These are phyloP conservation scores for Botrylloides violaceus DNA, from an alignment of 23 tunicate genomes.

Conservation along the genomic window DNA sequence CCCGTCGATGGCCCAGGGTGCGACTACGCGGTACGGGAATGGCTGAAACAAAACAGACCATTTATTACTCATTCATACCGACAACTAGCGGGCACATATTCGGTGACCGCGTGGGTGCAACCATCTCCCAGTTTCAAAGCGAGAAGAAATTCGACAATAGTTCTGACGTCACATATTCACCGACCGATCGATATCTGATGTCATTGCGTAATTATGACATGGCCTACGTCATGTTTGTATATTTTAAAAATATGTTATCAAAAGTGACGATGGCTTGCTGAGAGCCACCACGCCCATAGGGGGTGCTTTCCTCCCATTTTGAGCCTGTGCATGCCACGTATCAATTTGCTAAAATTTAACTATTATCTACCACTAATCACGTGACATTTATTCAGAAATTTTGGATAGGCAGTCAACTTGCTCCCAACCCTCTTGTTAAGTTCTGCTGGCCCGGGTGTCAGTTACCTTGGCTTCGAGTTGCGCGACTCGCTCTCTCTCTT, in stretches of 20 bases:
- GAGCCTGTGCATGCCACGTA: not conserved
- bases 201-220: no score
- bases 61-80: not conserved
- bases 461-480: conserved; percentile 78
- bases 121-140: no score
- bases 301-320: not conserved
- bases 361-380: not conserved
- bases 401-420: not conserved
- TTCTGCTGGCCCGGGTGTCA: no score
- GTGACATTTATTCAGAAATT: not conserved
- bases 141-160: no score
- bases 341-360: not conserved
- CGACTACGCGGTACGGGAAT: conserved; percentile 74
- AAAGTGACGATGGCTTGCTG: no score
- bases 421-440: no score
- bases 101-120: not conserved
- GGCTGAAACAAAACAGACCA: conserved; percentile 50
- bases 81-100: not conserved
- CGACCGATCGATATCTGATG: no score
- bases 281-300: no score
- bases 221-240: no score
- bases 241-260: no score
- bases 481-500: conserved; percentile 48
- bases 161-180: no score
- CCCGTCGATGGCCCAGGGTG: conserved; percentile 88